Base-by-base conservation (phyloP, 1,140 invertebrate species). In the Aporrectodea caliginosa region DNA sequence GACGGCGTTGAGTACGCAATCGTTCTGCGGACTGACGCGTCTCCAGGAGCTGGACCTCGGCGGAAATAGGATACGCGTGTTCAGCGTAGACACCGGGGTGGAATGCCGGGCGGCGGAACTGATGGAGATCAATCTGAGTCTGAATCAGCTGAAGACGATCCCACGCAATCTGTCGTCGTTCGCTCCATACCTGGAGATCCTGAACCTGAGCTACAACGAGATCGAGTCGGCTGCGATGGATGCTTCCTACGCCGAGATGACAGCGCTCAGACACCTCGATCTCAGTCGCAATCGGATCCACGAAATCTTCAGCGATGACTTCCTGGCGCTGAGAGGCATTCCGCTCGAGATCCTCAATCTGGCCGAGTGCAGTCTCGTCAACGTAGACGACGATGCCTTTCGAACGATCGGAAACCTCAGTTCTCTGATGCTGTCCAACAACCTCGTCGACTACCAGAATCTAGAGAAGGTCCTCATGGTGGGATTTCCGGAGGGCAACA, bases 171-270 rank as follows among this genome's bases (percentile, higher is more conserved):
- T 79, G 58, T 78, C 78, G 1, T 2, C 16, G 6, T 77, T 81
- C 33, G 73, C 78, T 30, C 80, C 78, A 32, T 72, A 73, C 32
- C 34, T 80, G 1, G 73, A 78, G 33, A 76, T 76, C 2, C 80
- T 81, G 0, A 78, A 80, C 69, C 73, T 81, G 29, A 76, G 78
- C 78, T 75, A 72, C 35, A 80, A 81, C 68, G 43, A 73, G 30
- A 76, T 79, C 6, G 58, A 81, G 69, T 77, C 71, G 14, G 68
- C 43, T 22, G 16, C 35, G 12, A 29, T 81, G 2, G 79, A 81
- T 43, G 72, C 27, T 12, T 35, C 68, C 69, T 81, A 72, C 68
- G 35, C 58, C 1, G 34, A 16, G 2, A 35, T 80, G 78, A n/a
- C 1, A 2, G 6, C 33, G 14, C 78, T 81, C 16, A n/a, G 73